Conservation (phyloP, 2,888 invertebrate species). For the Sepiola atlantica region DNA sequence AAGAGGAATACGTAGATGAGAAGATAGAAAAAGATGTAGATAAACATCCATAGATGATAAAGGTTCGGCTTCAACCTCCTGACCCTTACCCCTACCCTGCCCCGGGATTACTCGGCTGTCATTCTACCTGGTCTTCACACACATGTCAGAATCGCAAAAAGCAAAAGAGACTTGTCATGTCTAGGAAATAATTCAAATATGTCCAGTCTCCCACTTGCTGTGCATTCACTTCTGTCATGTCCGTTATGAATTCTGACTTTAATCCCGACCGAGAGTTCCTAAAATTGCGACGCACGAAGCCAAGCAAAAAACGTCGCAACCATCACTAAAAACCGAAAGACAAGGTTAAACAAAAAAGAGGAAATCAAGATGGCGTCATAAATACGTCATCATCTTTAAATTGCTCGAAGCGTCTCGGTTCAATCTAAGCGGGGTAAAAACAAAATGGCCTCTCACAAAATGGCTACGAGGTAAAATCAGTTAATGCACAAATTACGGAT, state of each 20-base stretch:
- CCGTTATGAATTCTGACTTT: constrained; percentile 16
- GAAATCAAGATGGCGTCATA: neutral
- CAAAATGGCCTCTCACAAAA: neutral
- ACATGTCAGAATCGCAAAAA: neutral
- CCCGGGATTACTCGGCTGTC: neutral
- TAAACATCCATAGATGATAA: neutral
- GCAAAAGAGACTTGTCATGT: neutral
- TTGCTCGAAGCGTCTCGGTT: neutral
- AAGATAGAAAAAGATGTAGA: neutral
- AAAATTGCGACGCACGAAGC: neutral
- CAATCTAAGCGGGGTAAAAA: neutral
- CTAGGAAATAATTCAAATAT: neutral
- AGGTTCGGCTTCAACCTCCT: neutral
- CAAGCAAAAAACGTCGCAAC: neutral
- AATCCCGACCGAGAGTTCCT: neutral
- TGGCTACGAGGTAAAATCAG: neutral
- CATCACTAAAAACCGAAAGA: neutral
- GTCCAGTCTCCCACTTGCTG: constrained; percentile 4
- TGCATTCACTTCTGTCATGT: constrained; percentile 20
- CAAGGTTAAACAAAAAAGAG: neutral
- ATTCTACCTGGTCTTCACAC: neutral
- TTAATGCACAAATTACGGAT: neutral
- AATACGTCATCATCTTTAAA: neutral
- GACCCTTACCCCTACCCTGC: neutral
- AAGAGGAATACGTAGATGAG: neutral